Evolutionary conservation across 1,140 invertebrate genomes (phyloP), one percentile per base, ranked within the genome.

Genomic region (Saccostrea echinata): DNA sequence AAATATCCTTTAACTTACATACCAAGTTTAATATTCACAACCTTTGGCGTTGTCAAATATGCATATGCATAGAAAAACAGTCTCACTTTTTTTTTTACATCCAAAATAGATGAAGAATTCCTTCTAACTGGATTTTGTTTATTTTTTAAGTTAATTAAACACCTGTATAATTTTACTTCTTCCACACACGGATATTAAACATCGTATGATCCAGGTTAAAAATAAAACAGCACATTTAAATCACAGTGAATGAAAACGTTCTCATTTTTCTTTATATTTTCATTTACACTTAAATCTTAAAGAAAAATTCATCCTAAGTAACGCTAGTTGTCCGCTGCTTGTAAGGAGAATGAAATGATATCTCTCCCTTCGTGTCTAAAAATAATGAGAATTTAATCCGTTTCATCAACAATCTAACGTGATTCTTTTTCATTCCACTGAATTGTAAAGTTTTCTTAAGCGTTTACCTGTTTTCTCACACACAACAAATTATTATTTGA

Each of bases 161-260:
- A 76, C 68, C 68, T 76, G 68, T 76, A 27, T 76, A 30, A 76
- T 30, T 76, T 30, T 27, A 30, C 68, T 12, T 76, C 27, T 76
- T 76, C 68, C 8, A 30, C 68, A 76, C 24, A 76, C 68, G 68
- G 16, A 30, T 30, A 13, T 76, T 33, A 76, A 24, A 30, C 68
- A 76, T 76, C 68, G 68, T 76, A 76, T 76, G 68, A 18, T 76
- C 68, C 30, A 16, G 12, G 68, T 33, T 35, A 30, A 76, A 76
- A 76, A 76, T 76, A 30, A 30, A 76, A 76, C 68, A 76, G 12
- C 68, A 76, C 68, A 76, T 76, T 76, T 76, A 76, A 76, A 76
- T 76, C 68, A 76, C 68, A 76, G 68, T 76, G 68, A 76, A 76
- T 76, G 68, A 76, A 76, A 76, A 76, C 68, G 68, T 76, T 76